A percentile compares a stretch with the other conserved stretches of the same genome.
Conservation (phyloP, 2,888 invertebrate species). For the Malacosoma neustria region DNA sequence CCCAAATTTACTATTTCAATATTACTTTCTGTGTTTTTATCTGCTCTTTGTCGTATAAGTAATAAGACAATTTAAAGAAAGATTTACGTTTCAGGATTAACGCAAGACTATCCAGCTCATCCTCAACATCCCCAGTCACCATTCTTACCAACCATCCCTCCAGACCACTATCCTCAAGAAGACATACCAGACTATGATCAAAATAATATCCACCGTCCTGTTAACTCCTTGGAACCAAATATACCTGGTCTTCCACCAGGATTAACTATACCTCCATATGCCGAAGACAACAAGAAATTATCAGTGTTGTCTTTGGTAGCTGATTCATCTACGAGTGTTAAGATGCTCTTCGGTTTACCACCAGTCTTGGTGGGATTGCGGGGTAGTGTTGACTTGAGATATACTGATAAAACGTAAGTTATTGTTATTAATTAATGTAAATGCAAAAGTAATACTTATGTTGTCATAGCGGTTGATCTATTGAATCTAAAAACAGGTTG, state of each 20-base stretch:
- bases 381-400: conserved; percentile 90
- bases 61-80: too few relatives aligned
- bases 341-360: conserved; percentile 88
- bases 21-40: too few relatives aligned
- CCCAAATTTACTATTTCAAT: too few relatives aligned
- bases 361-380: conserved; percentile 87
- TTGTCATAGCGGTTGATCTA: too few relatives aligned
- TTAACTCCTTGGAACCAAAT: conserved; percentile 26
- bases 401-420: conserved; percentile 84
- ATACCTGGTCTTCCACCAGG: conserved; percentile 37
- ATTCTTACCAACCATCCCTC: conserved; percentile 65
- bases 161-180: conserved; percentile 51
- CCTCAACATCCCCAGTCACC: conserved; percentile 23
- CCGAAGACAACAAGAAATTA: conserved; percentile 59
- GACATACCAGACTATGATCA: conserved; percentile 45
- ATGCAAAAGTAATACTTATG: too few relatives aligned
- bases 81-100: conserved; percentile 43
- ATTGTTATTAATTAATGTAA: too few relatives aligned
- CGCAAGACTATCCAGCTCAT: conserved; percentile 24
- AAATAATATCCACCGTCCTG: conserved; percentile 48
- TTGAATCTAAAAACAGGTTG: too few relatives aligned
- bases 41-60: too few relatives aligned
- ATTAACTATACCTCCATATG: conserved; percentile 36
- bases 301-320: conserved; percentile 79
- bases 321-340: conserved; percentile 85